Evolutionary conservation across 1,140 invertebrate genomes (phyloP).

Genomic region (Orchestia grillus): DNA sequence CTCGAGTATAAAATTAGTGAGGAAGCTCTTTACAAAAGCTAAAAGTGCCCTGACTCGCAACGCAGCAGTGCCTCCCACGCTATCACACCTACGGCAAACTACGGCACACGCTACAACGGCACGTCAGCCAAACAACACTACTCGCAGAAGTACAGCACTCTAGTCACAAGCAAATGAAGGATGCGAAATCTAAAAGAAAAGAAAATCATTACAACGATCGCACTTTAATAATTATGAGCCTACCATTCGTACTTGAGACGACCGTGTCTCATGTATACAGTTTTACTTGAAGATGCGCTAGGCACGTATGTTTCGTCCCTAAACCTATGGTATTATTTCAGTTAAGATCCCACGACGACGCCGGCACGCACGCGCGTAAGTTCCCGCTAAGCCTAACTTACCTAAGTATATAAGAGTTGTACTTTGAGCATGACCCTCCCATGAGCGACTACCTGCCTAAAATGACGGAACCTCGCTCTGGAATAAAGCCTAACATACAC

Average conservation of each 20-base stretch:
- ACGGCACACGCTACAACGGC: too few species aligned
- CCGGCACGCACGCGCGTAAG: background rate
- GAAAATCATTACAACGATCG: background rate
- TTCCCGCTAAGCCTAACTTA: conserved; percentile 50
- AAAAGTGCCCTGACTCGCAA: background rate
- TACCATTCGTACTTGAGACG: conserved; percentile 13
- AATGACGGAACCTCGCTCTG: conserved; percentile 52
- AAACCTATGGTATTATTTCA: conserved; percentile 42
- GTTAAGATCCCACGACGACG: conserved; percentile 45
- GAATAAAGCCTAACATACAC: conserved; percentile 54
- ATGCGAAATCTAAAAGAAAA: background rate
- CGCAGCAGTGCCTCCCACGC: background rate
- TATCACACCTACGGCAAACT: background rate
- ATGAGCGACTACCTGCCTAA: conserved; percentile 47
- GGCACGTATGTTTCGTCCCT: conserved; percentile 48
- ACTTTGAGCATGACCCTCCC: conserved; percentile 56
- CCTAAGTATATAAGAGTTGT: conserved; percentile 56
- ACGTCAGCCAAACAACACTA: background rate
- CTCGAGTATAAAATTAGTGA: background rate
- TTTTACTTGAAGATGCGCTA: conserved; percentile 3
- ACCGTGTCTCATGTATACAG: background rate
- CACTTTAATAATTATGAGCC: background rate
- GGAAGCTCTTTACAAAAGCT: background rate
- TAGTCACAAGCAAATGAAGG: background rate
- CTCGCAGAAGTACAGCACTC: background rate